Base-by-base conservation (phyloP, 2,888 invertebrate genomes). In the Coelopa pilipes region DNA sequence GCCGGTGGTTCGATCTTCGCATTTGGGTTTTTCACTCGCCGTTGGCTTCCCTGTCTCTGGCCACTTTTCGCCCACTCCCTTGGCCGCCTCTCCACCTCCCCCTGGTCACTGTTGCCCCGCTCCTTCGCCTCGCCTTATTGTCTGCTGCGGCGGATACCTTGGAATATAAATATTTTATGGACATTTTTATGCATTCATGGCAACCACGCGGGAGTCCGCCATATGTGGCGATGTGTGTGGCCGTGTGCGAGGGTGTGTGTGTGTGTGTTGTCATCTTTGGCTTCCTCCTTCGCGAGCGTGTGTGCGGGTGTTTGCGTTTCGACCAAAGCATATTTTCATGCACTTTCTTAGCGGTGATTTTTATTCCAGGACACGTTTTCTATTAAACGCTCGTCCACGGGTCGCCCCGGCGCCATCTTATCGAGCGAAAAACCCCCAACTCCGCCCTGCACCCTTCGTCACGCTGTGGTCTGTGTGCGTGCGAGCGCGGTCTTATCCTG, bases 301-400 rank as follows among this genome's bases (percentile, higher is more conserved):
- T 65, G 17, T 63, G 74, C 71, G 47, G 60, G 66, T 49, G n/a
- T 71, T 50, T 11, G 66, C 12, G 19, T 12, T 53, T 45, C 7
- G 46, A 47, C 70, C 19, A 60, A 70, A 71, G 72, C 59, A 53
- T 55, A 76, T 74, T 77, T 79, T 78, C 76, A 78, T 78, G 78
- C 84, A 84, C 82, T 84, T 85, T 82, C 85, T 84, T 85, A 84
- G 85, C 83, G 85, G 80, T 79, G 80, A 84, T 83, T 84, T 83
- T 85, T 85, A 85, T 85, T 84, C 84, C 79, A 76, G 81, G 82
- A 84, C 84, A 85, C 84, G 84, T 85, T 85, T 85, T 83, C 83
- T 83, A 85, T 85, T 85, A 85, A 83, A 82, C 74, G 57, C 73
- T 75, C 60, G 59, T 19, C 62, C 49, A 49, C 57, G 17, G 65